These are phyloP conservation scores for Cavia porcellus DNA, from an alignment of 2,113 vertebrate species.

Conservation along the genomic window DNA sequence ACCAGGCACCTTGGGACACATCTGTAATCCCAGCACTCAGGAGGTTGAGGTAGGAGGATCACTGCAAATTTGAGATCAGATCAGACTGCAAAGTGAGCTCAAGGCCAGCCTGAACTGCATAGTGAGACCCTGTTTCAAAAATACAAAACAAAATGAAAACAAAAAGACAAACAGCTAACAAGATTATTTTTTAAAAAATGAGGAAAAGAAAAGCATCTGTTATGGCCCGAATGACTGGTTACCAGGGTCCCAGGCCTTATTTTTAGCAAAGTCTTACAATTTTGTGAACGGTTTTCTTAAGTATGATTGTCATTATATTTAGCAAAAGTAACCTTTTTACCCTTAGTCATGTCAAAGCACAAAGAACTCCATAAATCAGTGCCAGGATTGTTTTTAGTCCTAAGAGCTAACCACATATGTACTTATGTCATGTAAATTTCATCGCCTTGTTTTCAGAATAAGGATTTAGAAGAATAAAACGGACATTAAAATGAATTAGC, in stretches of 20 bases:
- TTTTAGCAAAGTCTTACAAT: constrained; percentile 64
- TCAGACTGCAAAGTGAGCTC: too few relatives aligned
- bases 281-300: constrained; percentile 76
- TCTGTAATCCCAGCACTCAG: background rate
- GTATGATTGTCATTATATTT: constrained; percentile 81
- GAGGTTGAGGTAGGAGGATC: background rate
- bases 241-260: constrained; percentile 61
- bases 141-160: background rate
- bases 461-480: constrained; percentile 67
- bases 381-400: constrained; percentile 77
- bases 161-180: constrained; percentile 40
- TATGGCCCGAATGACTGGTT: constrained; percentile 55
- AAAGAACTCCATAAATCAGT: constrained; percentile 81
- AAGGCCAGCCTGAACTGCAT: background rate
- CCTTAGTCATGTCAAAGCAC: constrained; percentile 79
- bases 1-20: background rate
- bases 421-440: constrained; percentile 72
- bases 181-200: background rate
- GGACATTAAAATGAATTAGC: constrained; percentile 46
- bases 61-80: too few relatives aligned
- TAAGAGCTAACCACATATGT: constrained; percentile 66
- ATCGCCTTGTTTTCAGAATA: constrained; percentile 69
- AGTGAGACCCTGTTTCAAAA: background rate
- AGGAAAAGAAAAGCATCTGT: constrained; percentile 49
- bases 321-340: constrained; percentile 81